phyloP scores from a whole-genome alignment of 2,888 invertebrate species.

The Scaptomyza polygonia region DNA sequence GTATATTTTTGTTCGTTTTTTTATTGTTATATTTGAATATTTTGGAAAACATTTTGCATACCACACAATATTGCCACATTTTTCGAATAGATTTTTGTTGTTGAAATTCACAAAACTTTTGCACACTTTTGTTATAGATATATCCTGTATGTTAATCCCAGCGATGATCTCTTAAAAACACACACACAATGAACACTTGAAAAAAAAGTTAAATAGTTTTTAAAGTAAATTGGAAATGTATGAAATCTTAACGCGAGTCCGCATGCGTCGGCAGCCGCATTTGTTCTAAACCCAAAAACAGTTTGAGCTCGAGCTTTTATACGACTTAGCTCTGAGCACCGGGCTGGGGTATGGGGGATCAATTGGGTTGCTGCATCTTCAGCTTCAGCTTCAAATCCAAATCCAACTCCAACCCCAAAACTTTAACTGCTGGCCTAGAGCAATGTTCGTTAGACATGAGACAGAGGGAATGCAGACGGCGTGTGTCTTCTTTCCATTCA shows the following conservation, averaged over 20 bases:
- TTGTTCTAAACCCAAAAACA: slow-evolving; percentile 69
- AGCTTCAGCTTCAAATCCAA: slow-evolving; percentile 1
- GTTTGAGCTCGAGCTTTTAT: slow-evolving; percentile 66
- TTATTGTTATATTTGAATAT: background rate
- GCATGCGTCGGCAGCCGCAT: slow-evolving; percentile 60
- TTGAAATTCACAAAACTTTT: slow-evolving; percentile 2
- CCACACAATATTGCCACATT: slow-evolving; percentile 64
- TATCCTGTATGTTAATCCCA: slow-evolving; percentile 13
- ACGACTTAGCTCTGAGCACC: slow-evolving; percentile 25
- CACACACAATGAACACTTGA: slow-evolving; percentile 14
- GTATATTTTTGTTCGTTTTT: too few relatives aligned
- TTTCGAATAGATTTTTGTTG: background rate
- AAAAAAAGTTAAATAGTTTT: slow-evolving; percentile 28
- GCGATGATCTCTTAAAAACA: slow-evolving; percentile 5
- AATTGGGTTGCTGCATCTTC: slow-evolving; percentile 20
- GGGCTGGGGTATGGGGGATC: background rate
- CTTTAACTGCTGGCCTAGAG: slow-evolving; percentile 44
- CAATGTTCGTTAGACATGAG: slow-evolving; percentile 45
- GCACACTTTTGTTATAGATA: slow-evolving; percentile 8
- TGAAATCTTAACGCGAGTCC: slow-evolving; percentile 13
- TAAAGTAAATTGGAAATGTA: slow-evolving; percentile 1
- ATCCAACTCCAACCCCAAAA: background rate
- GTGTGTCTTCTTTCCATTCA: slow-evolving; percentile 37
- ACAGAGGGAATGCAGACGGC: slow-evolving; percentile 43
- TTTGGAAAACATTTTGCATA: slow-evolving; percentile 42